Base-by-base conservation (phyloP, 2,888 invertebrate species). In the Drosophila dives region DNA sequence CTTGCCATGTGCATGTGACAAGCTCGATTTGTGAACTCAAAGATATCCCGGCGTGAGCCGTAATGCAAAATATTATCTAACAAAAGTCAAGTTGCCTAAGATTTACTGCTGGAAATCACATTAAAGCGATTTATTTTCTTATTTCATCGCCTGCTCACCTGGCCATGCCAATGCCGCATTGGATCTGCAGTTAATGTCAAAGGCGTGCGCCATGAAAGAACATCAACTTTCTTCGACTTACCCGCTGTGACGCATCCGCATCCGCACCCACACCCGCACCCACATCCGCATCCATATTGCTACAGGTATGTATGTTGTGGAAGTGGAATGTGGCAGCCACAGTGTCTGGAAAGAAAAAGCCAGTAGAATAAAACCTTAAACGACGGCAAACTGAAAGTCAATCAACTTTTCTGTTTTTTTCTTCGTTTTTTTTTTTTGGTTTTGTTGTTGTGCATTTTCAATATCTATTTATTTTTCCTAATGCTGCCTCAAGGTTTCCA, bases 191-290 rank as follows among this genome's bases (percentile, higher is more conserved):
- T 91, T 58, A 93, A 91, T 90, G 93, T 92, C 90, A 93, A 93
- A 93, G 93, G 92, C 91, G 91, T 92, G 80, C 93, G 93, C 85
- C 92, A 92, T 90, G 93, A 93, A 91, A 92, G 93, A 91, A 91
- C 93, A 90, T 92, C 93, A 90, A 91, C 90, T 91, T 93, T 93
- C 91, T 93, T 93, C 91, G 93, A 93, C 86, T 92, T 93, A 90
- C 93, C 93, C 86, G 93, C 93, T 92, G 93, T 93, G 93, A 92
- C 93, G 83, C 93, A 93, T 87, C 92, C 93, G 72, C 93, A 86
- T 55, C 38, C 83, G 45, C 82, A 88, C 34, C 36, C 84, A 12
- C 81, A 82, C 2, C 51, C 92, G 75, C 92, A 92, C 80, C 89
- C 92, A 60, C 92, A 80, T 42, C 63, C 80, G 32, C 75, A 85